Base-by-base conservation (phyloP, 2,113 vertebrate genomes). In the Crotalus tigris region DNA sequence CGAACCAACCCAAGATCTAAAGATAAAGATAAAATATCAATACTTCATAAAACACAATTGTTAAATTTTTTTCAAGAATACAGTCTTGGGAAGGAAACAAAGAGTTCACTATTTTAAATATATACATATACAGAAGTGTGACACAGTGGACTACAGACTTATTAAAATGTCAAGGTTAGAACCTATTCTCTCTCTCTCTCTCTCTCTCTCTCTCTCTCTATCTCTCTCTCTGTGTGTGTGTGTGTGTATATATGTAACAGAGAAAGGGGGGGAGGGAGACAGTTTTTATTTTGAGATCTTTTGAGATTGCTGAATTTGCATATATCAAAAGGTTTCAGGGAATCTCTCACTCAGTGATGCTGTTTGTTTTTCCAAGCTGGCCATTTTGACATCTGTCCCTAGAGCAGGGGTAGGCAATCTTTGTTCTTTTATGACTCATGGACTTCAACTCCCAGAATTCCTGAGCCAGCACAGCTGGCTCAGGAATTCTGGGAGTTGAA, bases 1-100 rank as follows among this genome's bases (percentile, higher is more conserved):
- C 97, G 94, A 99, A 99, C 99, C 99, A 99, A 95, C 94, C 95
- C 92, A 99, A 91, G 59, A 99, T 97, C 99, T 99, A 96, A 90
- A 90, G 85, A 91, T 23, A 93, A 94, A 97, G 94, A 24, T 33
- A 94, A 93, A 94, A 69, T 23, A 3, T 17, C 0, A 93, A 26
- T 24, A 33, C 5, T 23, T 8, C 92, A 57, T 44, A 85, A 92
- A 88, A 15, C 21, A 54, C 29, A 85, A 1, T 55, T 54, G 59
- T 24, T 90, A 29, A 2, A 8, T 92, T 46, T 92, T 88, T 54
- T 0, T 89, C 17, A 2, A 1, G 5, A 87, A 46, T 26, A 2
- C 29, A 12, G 10, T 51, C 33, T 17, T 15, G 1, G 58, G 12
- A 44, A 5, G 93, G 46, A 29, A 6, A 26, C 10, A 51, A 53